Base-by-base conservation (phyloP, 2,888 invertebrate species). In the Mechanitis mazaeus region DNA sequence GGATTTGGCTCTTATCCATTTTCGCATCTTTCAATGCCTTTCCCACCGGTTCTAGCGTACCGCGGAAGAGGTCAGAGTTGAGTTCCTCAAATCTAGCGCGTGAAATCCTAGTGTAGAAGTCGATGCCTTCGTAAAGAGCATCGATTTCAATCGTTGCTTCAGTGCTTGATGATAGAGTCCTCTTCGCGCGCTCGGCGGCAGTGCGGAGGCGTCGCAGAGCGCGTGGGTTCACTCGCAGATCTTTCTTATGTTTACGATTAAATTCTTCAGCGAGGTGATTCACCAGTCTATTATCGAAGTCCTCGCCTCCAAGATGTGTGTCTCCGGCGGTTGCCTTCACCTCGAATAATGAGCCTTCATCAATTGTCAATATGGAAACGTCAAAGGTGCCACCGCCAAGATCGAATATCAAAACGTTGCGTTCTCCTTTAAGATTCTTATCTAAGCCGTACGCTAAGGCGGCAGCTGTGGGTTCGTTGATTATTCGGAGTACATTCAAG, bases 11-110 rank as follows among this genome's bases (percentile, higher is more conserved):
- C 77, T 95, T 95, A 82, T 95, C 95, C 84, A 95, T 84, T 75
- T 95, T 94, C 1, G 95, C 95, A 75, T 96, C 96, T 56, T 91
- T 90, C 33, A 96, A 84, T 0, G 95, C 94, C 72, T 94, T 94
- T 75, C 95, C 95, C 0, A 96, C 95, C 0, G 95, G 95, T 35
- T 35, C 35, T 35, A 35, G 35, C 2, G 35, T 35, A 35, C 35
- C 35, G 35, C 35, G 35, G 35, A 95, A 95, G 56, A 94, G 81
- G 75, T 94, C 94, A 5, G 92, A 91, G 79, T 93, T 93, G 12
- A 95, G 89, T 77, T 95, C 95, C 80, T 95, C 95, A 75, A 95
- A 95, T 65, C 95, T 91, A 1, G 95, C 94, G 68, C 94, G 87
- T 31, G 94, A 93, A 12, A 95, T 85, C 77, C 93, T 92, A 50